phyloP scores from a whole-genome alignment of 2,888 invertebrate species.

The Mycogona germanica region DNA sequence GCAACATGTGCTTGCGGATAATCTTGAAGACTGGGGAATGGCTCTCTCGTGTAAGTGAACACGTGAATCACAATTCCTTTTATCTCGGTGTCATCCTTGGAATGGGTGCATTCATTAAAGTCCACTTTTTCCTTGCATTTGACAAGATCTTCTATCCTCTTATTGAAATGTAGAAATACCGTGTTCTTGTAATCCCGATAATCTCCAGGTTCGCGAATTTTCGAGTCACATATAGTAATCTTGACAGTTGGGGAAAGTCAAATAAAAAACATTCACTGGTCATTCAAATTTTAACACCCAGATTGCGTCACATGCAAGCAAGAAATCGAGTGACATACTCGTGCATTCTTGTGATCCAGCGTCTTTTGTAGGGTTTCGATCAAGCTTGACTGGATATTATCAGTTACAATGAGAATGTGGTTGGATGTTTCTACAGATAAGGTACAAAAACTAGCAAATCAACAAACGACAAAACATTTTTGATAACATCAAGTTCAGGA shows the following conservation, averaged over 20 bases:
- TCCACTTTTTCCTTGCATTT: neutral
- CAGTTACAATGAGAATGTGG: constrained; percentile 12
- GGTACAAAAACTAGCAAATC: no score
- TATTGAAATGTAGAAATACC: constrained; percentile 13
- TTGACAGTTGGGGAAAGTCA: constrained; percentile 1
- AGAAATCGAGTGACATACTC: neutral
- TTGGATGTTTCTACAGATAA: constrained; percentile 7
- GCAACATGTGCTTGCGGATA: constrained; percentile 2
- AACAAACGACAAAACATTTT: neutral
- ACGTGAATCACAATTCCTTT: constrained; percentile 9
- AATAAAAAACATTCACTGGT: neutral
- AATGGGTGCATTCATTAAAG: neutral
- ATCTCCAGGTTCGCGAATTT: constrained; percentile 18
- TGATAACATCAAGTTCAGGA: no score
- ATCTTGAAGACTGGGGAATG: constrained; percentile 6
- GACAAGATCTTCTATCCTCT: constrained; percentile 8
- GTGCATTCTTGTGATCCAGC: constrained; percentile 1
- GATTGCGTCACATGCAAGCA: neutral
- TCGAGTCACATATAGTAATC: constrained; percentile 14
- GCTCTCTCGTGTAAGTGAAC: constrained; percentile 15
- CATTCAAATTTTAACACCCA: neutral
- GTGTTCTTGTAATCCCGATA: constrained; percentile 14
- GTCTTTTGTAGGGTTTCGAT: constrained; percentile 12
- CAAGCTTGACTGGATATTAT: constrained; percentile 13
- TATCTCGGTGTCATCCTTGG: neutral